Evolutionary conservation across 2,797 vertebrate genomes (phyloP).

Genomic region (Sebastes goodei): DNA sequence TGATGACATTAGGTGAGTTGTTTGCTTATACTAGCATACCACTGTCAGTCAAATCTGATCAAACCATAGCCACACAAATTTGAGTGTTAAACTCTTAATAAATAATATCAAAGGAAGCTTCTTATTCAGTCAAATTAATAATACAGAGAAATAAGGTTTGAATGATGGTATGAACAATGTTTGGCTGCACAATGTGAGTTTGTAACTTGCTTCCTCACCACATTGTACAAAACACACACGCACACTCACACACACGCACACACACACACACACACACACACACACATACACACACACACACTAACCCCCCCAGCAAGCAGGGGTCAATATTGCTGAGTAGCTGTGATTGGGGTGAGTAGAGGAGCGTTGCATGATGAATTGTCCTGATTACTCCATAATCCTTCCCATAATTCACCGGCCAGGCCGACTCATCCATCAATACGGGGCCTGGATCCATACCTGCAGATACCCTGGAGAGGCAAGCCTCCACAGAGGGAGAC

Average conservation of each 20-base stretch:
- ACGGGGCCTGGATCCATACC: constrained; percentile 56
- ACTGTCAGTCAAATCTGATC: not conserved
- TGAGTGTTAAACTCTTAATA: not conserved
- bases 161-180: not conserved
- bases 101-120: not conserved
- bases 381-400: constrained; percentile 73
- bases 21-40: not conserved
- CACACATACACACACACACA: too few relatives aligned
- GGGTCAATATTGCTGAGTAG: constrained; percentile 72
- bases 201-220: constrained; percentile 2
- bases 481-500: not conserved
- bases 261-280: not conserved
- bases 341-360: constrained; percentile 61
- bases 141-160: not conserved
- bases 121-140: not conserved
- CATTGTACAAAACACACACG: not conserved
- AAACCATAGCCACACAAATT: not conserved
- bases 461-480: constrained; percentile 32
- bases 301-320: constrained; percentile 29
- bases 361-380: constrained; percentile 69
- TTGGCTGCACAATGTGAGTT: not conserved
- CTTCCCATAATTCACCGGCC: constrained; percentile 64
- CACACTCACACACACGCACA: not conserved
- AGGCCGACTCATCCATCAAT: constrained; percentile 64
- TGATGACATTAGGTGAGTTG: not conserved